Evolutionary conservation across 2,113 vertebrate genomes (phyloP).

Genomic region (Pomatorhinus ruficollis): DNA sequence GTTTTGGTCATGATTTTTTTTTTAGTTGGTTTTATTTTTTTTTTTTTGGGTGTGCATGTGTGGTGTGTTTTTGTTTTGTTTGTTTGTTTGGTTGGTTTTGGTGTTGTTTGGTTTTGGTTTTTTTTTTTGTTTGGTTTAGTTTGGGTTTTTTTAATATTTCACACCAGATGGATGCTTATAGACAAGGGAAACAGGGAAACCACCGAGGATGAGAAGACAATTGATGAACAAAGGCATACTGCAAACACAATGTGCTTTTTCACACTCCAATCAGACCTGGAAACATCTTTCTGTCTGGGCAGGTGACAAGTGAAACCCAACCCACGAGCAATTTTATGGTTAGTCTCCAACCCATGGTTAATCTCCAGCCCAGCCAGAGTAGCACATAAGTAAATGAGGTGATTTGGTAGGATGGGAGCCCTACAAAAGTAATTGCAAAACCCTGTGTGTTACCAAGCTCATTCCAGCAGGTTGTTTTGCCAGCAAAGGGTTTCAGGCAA

Average conservation of each 20-base stretch:
- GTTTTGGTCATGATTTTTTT: neutral
- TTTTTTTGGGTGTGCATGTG: neutral
- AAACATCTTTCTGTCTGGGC: neutral
- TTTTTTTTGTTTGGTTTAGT: neutral
- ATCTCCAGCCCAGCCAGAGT: slow-evolving; percentile 31
- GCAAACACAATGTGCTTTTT: neutral
- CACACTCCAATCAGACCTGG: neutral
- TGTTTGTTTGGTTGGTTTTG: neutral
- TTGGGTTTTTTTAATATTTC: neutral
- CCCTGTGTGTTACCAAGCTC: neutral
- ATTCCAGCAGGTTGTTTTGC: neutral
- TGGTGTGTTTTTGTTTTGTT: neutral
- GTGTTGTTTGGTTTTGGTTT: neutral
- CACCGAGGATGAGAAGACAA: slow-evolving; percentile 9
- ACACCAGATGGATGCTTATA: neutral
- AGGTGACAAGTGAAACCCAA: slow-evolving; percentile 56
- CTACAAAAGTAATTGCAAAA: neutral
- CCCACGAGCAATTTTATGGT: slow-evolving; percentile 60
- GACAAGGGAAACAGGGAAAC: slow-evolving; percentile 15
- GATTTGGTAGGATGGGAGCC: neutral
- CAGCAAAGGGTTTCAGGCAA: neutral
- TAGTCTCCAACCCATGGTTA: slow-evolving; percentile 61
- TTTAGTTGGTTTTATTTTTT: neutral
- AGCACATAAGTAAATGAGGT: slow-evolving; percentile 46
- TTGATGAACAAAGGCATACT: neutral